These are phyloP conservation scores for Brenthis ino DNA, from an alignment of 2,888 invertebrate species.

Conservation along the genomic window DNA sequence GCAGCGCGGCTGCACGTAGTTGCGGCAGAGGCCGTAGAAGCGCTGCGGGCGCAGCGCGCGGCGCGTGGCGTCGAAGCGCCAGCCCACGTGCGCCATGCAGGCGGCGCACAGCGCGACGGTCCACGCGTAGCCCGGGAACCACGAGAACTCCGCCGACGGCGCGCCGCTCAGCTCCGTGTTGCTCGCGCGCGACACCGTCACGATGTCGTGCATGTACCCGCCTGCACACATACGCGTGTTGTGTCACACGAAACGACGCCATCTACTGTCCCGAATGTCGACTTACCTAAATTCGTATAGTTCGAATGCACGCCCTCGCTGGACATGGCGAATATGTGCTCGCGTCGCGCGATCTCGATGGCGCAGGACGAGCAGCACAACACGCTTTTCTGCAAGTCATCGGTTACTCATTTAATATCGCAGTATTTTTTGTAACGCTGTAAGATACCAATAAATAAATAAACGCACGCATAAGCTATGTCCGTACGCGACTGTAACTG, in stretches of 20 bases:
- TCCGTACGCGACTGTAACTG: neutral
- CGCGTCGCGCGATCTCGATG: conserved; percentile 58
- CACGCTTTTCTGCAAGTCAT: conserved; percentile 51
- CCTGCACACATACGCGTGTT: conserved; percentile 46
- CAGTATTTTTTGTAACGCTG: too few relatives aligned
- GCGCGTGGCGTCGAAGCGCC: conserved; percentile 67
- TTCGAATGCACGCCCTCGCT: conserved; percentile 72
- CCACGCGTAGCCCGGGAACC: conserved; percentile 80
- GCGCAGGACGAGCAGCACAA: conserved; percentile 62
- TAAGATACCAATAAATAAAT: too few relatives aligned
- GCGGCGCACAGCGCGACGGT: conserved; percentile 59
- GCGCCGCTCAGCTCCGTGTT: conserved; percentile 54
- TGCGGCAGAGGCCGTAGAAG: conserved; percentile 74
- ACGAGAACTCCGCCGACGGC: conserved; percentile 66
- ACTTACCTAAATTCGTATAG: conserved; percentile 60
- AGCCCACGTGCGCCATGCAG: conserved; percentile 69
- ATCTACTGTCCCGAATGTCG: neutral
- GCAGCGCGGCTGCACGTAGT: conserved; percentile 61
- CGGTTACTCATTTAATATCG: neutral
- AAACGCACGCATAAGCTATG: too few relatives aligned
- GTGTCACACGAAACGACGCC: too few relatives aligned
- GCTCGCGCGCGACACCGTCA: conserved; percentile 60
- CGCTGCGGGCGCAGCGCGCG: conserved; percentile 61
- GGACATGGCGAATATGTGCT: conserved; percentile 70
- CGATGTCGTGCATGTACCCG: conserved; percentile 74